These are phyloP conservation scores for Glaucopsyche alexis DNA, from an alignment of 2,888 invertebrate genomes.

Conservation along the genomic window DNA sequence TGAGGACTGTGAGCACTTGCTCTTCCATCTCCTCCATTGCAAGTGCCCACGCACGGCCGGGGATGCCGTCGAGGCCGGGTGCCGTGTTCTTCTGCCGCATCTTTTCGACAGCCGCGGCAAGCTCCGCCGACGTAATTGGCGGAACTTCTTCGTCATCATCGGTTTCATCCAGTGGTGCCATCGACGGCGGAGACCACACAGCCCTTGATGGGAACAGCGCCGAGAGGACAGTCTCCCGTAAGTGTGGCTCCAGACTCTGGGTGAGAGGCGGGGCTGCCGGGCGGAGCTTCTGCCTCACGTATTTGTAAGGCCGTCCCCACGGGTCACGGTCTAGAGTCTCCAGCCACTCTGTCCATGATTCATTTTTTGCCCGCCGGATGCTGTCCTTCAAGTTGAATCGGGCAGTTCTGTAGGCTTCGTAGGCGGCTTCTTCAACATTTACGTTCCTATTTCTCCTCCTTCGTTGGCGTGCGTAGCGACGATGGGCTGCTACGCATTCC, in stretches of 20 bases:
- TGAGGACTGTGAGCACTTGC: not conserved
- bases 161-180: not conserved
- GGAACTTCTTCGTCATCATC: not conserved
- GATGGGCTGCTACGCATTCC: too few relatives aligned
- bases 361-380: not conserved
- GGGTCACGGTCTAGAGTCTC: conserved; percentile 27
- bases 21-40: conserved; percentile 14
- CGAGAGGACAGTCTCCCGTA: not conserved
- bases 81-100: conserved; percentile 23
- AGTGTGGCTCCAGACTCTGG: conserved; percentile 3
- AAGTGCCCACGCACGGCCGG: conserved; percentile 1
- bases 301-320: conserved; percentile 31
- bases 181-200: not conserved
- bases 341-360: conserved; percentile 4
- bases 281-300: conserved; percentile 25
- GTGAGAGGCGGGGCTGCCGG: conserved; percentile 30
- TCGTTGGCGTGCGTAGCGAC: too few relatives aligned
- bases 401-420: not conserved
- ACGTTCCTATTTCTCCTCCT: conserved; percentile 19
- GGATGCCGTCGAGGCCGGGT: conserved; percentile 30
- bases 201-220: conserved; percentile 9
- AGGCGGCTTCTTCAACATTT: conserved; percentile 30
- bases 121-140: not conserved
- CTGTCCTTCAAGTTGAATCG: not conserved
- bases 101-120: not conserved